A percentile compares a stretch with the other conserved stretches of the same genome.
phyloP scores from a whole-genome alignment of 2,113 vertebrate species.

The Heloderma charlesbogerti region DNA sequence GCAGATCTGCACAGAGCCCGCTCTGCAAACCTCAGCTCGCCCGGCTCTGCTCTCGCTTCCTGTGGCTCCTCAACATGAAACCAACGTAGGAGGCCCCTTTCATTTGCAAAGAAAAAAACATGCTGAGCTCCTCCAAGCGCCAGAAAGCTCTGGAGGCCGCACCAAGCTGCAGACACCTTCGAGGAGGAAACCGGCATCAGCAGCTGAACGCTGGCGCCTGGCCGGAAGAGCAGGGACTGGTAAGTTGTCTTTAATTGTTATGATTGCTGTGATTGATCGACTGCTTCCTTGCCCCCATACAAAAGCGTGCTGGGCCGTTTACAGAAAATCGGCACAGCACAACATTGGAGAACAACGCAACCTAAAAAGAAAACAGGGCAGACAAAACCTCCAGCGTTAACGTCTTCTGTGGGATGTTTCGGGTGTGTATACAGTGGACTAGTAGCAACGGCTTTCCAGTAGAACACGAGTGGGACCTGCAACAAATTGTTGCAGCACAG shows the following conservation, averaged over 20 bases:
- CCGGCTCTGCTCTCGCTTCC: slow-evolving; percentile 29
- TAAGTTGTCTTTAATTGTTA: not conserved
- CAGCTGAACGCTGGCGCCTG: not conserved
- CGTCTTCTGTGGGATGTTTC: no score
- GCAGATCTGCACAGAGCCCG: no score
- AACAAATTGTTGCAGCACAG: not conserved
- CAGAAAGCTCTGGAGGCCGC: not conserved
- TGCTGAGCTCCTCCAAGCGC: not conserved
- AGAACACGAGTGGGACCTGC: not conserved
- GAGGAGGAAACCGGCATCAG: not conserved
- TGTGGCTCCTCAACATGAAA: slow-evolving; percentile 54
- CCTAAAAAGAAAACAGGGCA: no score
- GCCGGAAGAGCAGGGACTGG: not conserved
- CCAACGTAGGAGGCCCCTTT: not conserved
- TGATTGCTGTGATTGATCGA: not conserved
- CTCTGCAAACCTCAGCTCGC: not conserved
- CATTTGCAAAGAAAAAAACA: not conserved
- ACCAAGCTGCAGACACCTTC: not conserved
- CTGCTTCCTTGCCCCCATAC: no score
- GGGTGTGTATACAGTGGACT: no score
- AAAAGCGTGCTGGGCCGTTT: no score
- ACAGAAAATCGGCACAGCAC: no score
- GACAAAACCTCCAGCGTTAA: no score
- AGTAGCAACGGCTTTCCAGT: no score
- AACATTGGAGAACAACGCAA: no score